Base-by-base conservation (phyloP, 2,113 vertebrate species). In the Nicator chloris region DNA sequence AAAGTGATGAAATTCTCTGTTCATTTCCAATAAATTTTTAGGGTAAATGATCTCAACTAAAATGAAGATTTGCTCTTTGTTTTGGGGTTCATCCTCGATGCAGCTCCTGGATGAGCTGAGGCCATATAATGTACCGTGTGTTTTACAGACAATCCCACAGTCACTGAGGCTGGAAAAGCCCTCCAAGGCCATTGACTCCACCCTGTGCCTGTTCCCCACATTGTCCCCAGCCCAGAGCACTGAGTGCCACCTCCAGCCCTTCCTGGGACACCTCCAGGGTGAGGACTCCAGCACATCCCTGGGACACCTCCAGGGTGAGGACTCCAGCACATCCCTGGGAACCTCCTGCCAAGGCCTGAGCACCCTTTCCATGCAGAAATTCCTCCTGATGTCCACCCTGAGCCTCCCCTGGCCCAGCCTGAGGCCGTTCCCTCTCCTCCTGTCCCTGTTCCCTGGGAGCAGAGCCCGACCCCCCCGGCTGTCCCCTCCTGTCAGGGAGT, bases 161-260 rank as follows among this genome's bases (percentile, higher is more conserved):
- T 28, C 15, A 4, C 17, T 37, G 22, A 45, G 37, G 22, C 1
- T 45, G 83, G 22, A 39, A 77, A 69, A 51, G 17, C 4, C 8
- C 22, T 53, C 27, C 33, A 6, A 13, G 7, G 1, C 10, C 23
- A 33, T 1, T 0, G 0, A 51, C 2, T 3, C 44, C 61, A 13
- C 1, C 1, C 16, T 65, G 42, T 42, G 35, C 30, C 20, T 0
- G 0, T 30, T 50, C 0, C 51, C 42, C 31, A 21, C 24, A 2
- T 0, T 66, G 35, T 42, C 24, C 0, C 60, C 69, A 73, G 40
- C 40, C 22, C 69, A 54, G 69, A 64, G 39, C 69, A 0, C 50
- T 49, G 12, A 65, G 60, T n/a, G 60, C n/a, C 59, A 33, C 7
- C 0, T 10, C 37, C 66, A 71, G 37, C 0, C 10, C 4, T 73